Percentiles rank a stretch among this genome's conserved stretches.
Conservation (phyloP, 2,113 vertebrate genomes). For the Fulica atra region DNA sequence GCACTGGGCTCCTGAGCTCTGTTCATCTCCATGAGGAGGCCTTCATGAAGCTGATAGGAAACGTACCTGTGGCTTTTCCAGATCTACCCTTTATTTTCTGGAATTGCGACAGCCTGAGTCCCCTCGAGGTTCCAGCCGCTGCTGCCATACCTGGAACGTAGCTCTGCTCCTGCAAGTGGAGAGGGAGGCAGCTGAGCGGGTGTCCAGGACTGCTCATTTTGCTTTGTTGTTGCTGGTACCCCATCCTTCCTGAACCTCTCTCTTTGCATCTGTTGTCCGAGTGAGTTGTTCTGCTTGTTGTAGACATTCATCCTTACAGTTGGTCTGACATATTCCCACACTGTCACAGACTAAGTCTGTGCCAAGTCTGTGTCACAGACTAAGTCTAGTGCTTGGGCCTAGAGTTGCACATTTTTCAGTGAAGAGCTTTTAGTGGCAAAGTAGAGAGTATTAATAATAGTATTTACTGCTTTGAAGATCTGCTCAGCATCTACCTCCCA, state of each 20-base stretch:
- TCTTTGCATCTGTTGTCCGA: background rate
- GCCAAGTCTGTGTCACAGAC: background rate
- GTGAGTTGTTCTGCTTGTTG: fast-evolving
- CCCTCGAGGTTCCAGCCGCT: fast-evolving
- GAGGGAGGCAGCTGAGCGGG: background rate
- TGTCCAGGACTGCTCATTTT: background rate
- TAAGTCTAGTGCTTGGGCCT: background rate
- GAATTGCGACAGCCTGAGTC: background rate
- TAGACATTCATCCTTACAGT: background rate
- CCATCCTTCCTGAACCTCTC: background rate
- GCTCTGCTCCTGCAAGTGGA: background rate
- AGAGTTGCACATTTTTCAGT: background rate
- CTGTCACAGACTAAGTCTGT: background rate
- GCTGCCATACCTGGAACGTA: fast-evolving
- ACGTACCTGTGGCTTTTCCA: background rate
- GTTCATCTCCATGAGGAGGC: background rate
- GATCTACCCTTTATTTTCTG: background rate
- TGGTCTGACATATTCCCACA: too few species aligned
- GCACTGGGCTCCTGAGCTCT: fast-evolving
- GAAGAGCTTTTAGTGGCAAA: background rate
- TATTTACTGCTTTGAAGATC: background rate
- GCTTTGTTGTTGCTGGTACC: fast-evolving
- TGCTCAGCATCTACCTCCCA: background rate
- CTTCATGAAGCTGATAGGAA: background rate
- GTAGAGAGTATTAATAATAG: background rate